These are phyloP conservation scores for Amphibalanus amphitrite DNA, from an alignment of 1,140 invertebrate genomes.

Conservation along the genomic window DNA sequence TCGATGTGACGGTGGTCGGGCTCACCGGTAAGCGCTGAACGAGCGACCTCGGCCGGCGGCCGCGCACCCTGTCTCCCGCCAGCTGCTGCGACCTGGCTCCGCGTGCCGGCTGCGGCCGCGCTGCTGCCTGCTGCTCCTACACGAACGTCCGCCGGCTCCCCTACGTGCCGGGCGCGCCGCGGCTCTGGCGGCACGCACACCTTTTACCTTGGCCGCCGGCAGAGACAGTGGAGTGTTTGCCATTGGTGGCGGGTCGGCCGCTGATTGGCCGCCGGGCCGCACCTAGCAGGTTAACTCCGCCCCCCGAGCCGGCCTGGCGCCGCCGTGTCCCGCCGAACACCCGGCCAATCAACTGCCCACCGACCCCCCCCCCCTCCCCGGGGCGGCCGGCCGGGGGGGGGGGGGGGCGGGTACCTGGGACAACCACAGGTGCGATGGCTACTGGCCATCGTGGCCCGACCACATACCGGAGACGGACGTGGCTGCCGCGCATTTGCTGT, in stretches of 20 bases:
- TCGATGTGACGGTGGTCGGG: not conserved
- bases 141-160: not conserved
- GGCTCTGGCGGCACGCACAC: not conserved
- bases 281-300: conserved; percentile 1
- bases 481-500: no score
- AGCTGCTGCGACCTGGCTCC: no score
- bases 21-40: not conserved
- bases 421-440: no score
- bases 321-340: not conserved
- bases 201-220: not conserved
- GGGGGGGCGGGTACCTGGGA: no score
- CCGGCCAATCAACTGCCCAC: not conserved
- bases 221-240: not conserved
- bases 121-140: not conserved
- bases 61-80: no score
- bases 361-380: no score
- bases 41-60: no score
- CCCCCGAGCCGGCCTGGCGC: not conserved
- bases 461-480: no score
- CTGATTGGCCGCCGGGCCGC: not conserved
- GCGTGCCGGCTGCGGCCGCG: not conserved
- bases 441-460: no score
- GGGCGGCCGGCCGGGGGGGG: no score
- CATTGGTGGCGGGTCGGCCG: not conserved
- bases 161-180: not conserved